Evolutionary conservation across 2,888 invertebrate species (phyloP).

Genomic region (Agrotis ipsilon): DNA sequence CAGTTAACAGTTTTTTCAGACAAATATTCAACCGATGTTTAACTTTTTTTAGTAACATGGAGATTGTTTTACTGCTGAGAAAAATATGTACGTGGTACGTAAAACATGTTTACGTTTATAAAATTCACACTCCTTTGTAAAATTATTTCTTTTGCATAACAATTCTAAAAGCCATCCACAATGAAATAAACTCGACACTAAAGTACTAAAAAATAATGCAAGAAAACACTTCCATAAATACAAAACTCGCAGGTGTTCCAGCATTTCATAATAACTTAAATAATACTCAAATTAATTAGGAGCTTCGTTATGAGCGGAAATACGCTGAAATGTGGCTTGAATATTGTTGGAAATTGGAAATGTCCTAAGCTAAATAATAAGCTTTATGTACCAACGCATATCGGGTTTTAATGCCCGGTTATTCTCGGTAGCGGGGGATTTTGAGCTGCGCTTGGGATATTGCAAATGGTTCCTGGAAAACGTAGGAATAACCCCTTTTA

Average conservation of each 20-base stretch:
- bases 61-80: no score
- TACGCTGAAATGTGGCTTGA: conserved; percentile 23
- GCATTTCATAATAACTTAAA: conserved; percentile 32
- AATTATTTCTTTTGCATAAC: no score
- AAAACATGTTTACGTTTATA: no score
- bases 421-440: conserved; percentile 4
- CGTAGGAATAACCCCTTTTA: neutral
- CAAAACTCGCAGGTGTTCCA: conserved; percentile 9
- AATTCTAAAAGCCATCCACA: no score
- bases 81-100: no score
- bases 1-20: no score
- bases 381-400: conserved; percentile 21
- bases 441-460: neutral
- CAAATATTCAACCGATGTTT: no score
- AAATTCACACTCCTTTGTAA: no score
- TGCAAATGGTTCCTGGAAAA: neutral
- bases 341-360: conserved; percentile 46
- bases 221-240: conserved; percentile 24
- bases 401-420: conserved; percentile 4
- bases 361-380: conserved; percentile 37
- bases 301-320: conserved; percentile 34
- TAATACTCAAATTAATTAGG: conserved; percentile 46
- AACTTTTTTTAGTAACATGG: no score
- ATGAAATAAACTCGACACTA: no score
- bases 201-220: no score